Evolutionary conservation across 2,113 vertebrate species (phyloP), one percentile per base, ranked within the genome.

Genomic region (Meriones unguiculatus): DNA sequence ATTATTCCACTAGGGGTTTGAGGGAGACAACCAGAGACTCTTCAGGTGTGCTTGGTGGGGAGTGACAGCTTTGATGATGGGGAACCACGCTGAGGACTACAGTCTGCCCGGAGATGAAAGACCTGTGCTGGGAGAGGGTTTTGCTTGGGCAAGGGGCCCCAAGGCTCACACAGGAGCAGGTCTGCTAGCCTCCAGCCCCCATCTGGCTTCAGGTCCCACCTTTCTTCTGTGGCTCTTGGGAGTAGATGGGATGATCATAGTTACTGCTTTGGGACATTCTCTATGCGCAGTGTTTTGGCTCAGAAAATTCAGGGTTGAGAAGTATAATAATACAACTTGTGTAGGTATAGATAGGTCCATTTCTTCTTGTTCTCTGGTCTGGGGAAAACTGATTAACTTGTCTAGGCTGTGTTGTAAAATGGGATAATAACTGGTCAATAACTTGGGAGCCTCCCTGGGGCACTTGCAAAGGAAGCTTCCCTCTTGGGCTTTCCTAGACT

Each of bases 191-290:
- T 76, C 41, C n/a, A 72, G 87, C 13, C 1, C 13, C 9, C 59
- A 32, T n/a, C 22, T 52, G 72, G 30, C 7, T 10, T 85, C 20
- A 22, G 25, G 25, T 4, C 57, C 76, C 64, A 18, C 25, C 28
- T 14, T 64, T 52, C 64, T 5, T 32, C 64, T 77, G 81, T 35
- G 52, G n/a, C 50, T 75, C 38, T 90, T 59, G 30, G 46, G 62
- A 35, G 41, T 72, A 0, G 5, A 38, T 25, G 57, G 17, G 62
- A 64, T 12, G 46, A n/a, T 2, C 6, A 1, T 0, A 0, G 32
- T 25, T 77, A 77, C 3, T 7, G 64, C 46, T 62, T 88, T 6
- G 52, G 52, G 17, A 81, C 32, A 18, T 30, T 90, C 77, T 50
- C 15, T 92, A 10, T 24, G 84, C 24, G 41, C 13, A 41, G 25